Conservation (phyloP, 2,888 invertebrate species). For the Pterostichus madidus region DNA sequence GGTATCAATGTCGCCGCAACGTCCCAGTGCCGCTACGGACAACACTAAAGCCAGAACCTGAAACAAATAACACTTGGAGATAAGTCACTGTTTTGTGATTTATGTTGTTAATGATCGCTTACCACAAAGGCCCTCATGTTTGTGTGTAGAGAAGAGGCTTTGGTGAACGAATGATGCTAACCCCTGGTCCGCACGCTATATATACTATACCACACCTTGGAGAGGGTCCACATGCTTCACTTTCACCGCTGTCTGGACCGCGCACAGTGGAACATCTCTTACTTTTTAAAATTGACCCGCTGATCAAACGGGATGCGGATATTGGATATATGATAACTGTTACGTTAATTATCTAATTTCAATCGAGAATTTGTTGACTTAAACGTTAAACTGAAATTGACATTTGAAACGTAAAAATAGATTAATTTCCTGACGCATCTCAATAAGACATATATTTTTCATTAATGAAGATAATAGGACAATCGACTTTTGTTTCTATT, state of each 20-base stretch:
- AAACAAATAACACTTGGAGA: constrained; percentile 60
- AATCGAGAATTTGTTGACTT: background rate
- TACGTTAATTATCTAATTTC: constrained; percentile 52
- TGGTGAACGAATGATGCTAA: constrained; percentile 60
- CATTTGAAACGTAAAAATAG: too few species aligned
- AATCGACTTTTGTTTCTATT: constrained; percentile 3
- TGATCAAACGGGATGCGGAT: constrained; percentile 52
- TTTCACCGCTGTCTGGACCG: constrained; percentile 60
- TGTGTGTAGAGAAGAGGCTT: constrained; percentile 45
- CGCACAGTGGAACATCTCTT: constrained; percentile 59
- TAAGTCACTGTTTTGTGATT: background rate
- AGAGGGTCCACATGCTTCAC: constrained; percentile 57
- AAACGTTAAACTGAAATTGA: background rate
- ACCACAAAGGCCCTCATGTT: constrained; percentile 60
- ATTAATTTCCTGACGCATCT: too few species aligned
- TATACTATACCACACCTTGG: constrained; percentile 62
- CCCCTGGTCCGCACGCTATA: constrained; percentile 32
- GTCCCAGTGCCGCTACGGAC: constrained; percentile 68
- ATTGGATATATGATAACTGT: constrained; percentile 50
- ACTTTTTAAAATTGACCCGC: constrained; percentile 51
- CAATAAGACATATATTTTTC: too few species aligned
- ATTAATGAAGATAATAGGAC: background rate
- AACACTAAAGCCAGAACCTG: constrained; percentile 73
- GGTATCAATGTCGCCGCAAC: constrained; percentile 68
- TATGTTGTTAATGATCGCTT: constrained; percentile 14